Base-by-base conservation (phyloP, 2,113 vertebrate species). In the Mustelus asterias region DNA sequence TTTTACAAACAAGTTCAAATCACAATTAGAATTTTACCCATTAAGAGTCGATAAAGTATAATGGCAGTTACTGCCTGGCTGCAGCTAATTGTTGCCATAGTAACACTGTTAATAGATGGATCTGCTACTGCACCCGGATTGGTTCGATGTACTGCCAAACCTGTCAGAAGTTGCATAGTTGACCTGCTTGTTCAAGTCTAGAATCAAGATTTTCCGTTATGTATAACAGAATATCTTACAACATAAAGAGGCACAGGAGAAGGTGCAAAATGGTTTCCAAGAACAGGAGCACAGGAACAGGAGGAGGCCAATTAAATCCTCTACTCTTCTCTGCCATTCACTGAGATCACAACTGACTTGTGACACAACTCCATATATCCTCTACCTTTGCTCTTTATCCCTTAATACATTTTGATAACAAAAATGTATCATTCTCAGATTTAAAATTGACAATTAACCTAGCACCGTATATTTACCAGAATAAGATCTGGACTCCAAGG, bases 1-100 rank as follows among this genome's bases (percentile, higher is more conserved):
- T 67, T 63, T 92, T 63, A 14, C 54, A 65, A 37, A 54, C 48
- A 54, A 63, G 33, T 65, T 93, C 89, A 65, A 37, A 93, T 93
- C 63, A 63, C n/a, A 67, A 93, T 41, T 20, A 93, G 33, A 93
- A 41, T 93, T 65, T 33, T 93, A 67, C 18, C 89, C 60, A 93
- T 93, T 93, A 93, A 83, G 80, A 8, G 80, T 20, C 5, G 18
- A 22, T 37, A 83, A 44, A 67, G 89, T 67, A 63, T 22, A 41
- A 67, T 93, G 60, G 58, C 58, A 65, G 58, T 92, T 60, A 63
- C 89, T 63, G 60, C 58, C 89, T 37, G 89, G 24, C 89, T 93
- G 89, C 60, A 67, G 89, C 89, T 63, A 93, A 93, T 37, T 65
- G 60, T 93, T 93, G 89, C 58, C 33, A 93, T 93, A 65, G 89